Percentiles rank a stretch among this genome's conserved stretches.
Evolutionary conservation across 1,140 invertebrate genomes (phyloP).

Genomic region (Ladona fulva): DNA sequence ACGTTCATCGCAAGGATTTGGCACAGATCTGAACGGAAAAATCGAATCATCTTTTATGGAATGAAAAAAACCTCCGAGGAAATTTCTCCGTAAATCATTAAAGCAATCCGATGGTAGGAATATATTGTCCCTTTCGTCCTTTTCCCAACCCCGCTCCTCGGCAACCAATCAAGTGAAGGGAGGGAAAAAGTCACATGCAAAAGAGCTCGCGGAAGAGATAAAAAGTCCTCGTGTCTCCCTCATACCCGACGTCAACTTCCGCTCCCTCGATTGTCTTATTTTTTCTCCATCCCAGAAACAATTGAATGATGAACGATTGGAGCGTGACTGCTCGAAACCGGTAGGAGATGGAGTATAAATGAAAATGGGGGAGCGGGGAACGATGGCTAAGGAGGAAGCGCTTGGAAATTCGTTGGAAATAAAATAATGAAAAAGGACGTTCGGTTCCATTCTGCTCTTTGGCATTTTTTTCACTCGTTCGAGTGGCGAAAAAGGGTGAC

Average conservation of each 20-base stretch:
- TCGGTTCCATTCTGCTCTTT: too few species aligned
- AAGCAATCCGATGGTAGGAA: background rate
- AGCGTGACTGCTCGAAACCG: background rate
- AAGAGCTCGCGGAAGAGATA: background rate
- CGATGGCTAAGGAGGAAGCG: too few species aligned
- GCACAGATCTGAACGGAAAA: too few species aligned
- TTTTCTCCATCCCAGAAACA: background rate
- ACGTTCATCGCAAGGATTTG: too few species aligned
- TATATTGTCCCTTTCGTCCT: background rate
- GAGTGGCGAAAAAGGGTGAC: too few species aligned
- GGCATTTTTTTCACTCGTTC: too few species aligned
- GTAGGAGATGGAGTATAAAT: too few species aligned
- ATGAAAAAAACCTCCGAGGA: background rate
- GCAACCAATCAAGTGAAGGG: background rate
- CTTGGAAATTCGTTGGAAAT: too few species aligned
- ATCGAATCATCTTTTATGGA: too few species aligned
- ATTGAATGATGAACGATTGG: slow-evolving; percentile 1
- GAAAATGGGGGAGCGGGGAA: too few species aligned
- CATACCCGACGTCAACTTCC: background rate
- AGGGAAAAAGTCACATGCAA: background rate
- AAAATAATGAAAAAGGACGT: too few species aligned
- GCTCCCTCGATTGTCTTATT: background rate
- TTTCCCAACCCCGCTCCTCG: background rate
- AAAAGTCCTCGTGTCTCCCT: background rate
- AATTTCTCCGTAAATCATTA: background rate